These are phyloP conservation scores for Copidosoma floridanum DNA, from an alignment of 1,140 invertebrate genomes.

Conservation along the genomic window DNA sequence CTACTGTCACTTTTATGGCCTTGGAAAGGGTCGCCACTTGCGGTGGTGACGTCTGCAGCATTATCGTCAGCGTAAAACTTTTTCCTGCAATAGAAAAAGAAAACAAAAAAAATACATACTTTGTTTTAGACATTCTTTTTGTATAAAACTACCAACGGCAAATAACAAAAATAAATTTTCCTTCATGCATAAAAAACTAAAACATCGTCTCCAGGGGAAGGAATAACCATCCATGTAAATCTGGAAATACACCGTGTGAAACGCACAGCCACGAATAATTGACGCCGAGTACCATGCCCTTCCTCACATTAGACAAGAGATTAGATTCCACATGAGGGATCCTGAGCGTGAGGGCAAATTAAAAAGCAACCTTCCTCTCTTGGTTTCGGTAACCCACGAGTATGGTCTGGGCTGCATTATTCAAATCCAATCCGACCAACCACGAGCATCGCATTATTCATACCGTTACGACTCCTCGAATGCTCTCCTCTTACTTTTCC, in stretches of 20 bases:
- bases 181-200: no score
- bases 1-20: constrained; percentile 98
- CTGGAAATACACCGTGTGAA: no score
- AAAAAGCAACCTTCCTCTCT: constrained; percentile 51
- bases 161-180: no score
- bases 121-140: no score
- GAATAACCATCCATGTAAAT: no score
- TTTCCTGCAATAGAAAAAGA: constrained; percentile 89
- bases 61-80: constrained; percentile 95
- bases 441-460: constrained; percentile 38
- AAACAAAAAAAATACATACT: no score
- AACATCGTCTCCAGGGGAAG: no score
- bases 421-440: constrained; percentile 48
- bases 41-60: constrained; percentile 86
- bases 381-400: constrained; percentile 34
- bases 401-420: no score
- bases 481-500: no score
- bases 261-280: constrained; percentile 6
- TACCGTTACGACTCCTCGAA: constrained; percentile 24
- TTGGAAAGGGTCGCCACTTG: constrained; percentile 92
- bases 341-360: constrained; percentile 41
- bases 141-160: no score
- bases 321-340: constrained; percentile 3
- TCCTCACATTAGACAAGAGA: background rate
- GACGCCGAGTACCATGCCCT: background rate